A percentile compares a stretch with the other conserved stretches of the same genome.
These are phyloP conservation scores for Caiman crocodilus DNA, from an alignment of 2,797 vertebrate genomes.

Conservation along the genomic window DNA sequence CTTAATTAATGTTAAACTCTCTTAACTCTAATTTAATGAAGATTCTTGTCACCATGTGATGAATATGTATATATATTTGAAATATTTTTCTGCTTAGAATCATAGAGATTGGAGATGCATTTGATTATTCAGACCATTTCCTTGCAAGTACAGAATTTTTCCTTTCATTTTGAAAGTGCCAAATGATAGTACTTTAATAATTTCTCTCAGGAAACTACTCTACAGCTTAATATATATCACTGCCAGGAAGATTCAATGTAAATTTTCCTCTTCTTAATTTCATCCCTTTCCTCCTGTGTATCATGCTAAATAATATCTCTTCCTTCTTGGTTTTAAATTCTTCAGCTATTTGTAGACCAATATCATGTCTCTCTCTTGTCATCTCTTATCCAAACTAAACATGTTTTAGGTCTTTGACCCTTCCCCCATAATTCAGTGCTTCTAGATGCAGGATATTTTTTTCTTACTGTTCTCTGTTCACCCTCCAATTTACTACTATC, in stretches of 20 bases:
- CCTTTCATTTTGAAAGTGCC: background rate
- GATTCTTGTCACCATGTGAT: background rate
- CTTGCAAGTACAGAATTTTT: background rate
- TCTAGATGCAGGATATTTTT: background rate
- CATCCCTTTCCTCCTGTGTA: background rate
- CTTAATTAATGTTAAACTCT: background rate
- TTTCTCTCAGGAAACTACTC: background rate
- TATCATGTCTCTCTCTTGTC: background rate
- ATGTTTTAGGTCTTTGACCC: background rate
- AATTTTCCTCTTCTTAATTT: background rate
- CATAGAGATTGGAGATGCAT: background rate
- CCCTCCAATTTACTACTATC: background rate
- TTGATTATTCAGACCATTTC: background rate
- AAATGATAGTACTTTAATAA: accelerated
- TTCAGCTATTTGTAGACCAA: background rate
- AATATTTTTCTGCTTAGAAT: background rate
- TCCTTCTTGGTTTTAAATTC: background rate
- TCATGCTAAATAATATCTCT: background rate
- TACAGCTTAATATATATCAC: background rate
- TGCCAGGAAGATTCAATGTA: background rate
- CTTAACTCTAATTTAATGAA: background rate
- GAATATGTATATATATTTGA: background rate
- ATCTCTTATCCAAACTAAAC: background rate
- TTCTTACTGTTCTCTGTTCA: background rate
- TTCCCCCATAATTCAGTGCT: background rate